Conservation (phyloP, 2,888 invertebrate genomes). For the Epirrhoe tristata region DNA sequence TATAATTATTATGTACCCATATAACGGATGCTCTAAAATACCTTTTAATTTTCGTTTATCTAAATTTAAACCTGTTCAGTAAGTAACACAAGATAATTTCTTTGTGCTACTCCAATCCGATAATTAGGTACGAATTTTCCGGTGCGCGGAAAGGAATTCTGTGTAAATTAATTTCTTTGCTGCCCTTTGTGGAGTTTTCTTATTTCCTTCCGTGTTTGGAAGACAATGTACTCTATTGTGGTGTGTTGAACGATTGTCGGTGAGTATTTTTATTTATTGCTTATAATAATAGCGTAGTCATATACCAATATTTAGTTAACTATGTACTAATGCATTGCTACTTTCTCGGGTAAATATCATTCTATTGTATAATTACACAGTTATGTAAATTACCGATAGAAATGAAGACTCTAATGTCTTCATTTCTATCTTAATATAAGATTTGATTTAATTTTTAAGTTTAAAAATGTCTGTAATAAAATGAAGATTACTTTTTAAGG, state of each 20-base stretch:
- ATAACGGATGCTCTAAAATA: no score
- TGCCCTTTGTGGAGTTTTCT: constrained; percentile 28
- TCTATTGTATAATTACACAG: no score
- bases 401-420: no score
- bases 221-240: constrained; percentile 18
- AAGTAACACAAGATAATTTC: constrained; percentile 11
- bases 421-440: no score
- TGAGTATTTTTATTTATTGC: background rate
- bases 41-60: background rate
- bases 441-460: no score
- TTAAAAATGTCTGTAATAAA: background rate
- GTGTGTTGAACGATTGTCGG: constrained; percentile 6
- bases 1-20: no score
- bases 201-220: constrained; percentile 15
- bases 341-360: no score
- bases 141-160: constrained; percentile 16
- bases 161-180: constrained; percentile 28
- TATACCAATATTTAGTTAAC: background rate
- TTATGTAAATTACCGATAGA: no score
- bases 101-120: constrained; percentile 21
- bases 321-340: background rate
- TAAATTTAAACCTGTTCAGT: background rate
- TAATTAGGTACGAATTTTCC: constrained; percentile 28
- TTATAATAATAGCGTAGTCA: background rate
- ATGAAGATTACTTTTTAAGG: background rate